Conservation (phyloP, 2,113 vertebrate species). For the Falcunculus frontatus region DNA sequence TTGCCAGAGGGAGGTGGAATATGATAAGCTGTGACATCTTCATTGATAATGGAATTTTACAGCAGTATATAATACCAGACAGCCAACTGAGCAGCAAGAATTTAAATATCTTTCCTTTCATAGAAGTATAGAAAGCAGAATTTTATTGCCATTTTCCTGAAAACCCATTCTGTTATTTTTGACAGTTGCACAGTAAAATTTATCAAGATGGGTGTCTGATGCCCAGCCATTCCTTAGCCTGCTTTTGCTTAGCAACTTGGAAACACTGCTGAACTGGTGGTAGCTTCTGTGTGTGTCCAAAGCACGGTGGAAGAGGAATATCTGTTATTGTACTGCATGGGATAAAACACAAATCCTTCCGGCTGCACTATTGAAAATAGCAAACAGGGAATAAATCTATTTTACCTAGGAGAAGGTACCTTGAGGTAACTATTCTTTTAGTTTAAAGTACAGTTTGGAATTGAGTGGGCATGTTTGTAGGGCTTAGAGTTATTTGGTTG, state of each 20-base stretch:
- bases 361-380: not conserved
- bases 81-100: not conserved
- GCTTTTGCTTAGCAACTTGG: not conserved
- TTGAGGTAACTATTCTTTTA: not conserved
- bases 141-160: not conserved
- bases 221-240: not conserved
- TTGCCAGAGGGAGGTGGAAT: slow-evolving; percentile 49
- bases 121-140: not conserved
- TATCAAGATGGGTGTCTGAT: not conserved
- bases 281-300: not conserved
- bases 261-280: not conserved
- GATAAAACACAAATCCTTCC: not conserved
- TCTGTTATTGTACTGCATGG: not conserved
- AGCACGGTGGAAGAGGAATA: not conserved
- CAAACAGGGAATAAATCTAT: not conserved
- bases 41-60: slow-evolving; percentile 70
- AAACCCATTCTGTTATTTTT: not conserved
- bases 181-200: not conserved
- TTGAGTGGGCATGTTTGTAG: not conserved
- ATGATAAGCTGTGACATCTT: not conserved
- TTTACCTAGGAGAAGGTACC: not conserved
- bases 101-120: not conserved
- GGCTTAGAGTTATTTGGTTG: not conserved
- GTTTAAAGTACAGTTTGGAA: not conserved
- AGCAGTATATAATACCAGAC: not conserved